These are phyloP conservation scores for Oreochromis grahami DNA, from an alignment of 2,797 vertebrate species.

Conservation along the genomic window DNA sequence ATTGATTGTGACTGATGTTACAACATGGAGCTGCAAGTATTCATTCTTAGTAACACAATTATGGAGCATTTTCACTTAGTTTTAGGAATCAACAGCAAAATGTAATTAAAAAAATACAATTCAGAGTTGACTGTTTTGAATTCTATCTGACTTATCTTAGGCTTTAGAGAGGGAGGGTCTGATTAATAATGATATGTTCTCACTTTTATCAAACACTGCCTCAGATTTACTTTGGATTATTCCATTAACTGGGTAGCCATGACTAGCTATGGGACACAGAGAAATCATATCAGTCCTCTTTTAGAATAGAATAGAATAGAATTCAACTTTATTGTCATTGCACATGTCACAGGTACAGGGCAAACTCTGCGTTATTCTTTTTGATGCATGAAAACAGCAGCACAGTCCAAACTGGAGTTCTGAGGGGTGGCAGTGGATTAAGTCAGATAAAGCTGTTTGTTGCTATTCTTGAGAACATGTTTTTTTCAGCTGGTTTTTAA, in stretches of 20 bases:
- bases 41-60: not conserved
- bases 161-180: accelerated
- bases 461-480: not conserved
- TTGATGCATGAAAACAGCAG: no score
- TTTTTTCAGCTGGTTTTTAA: not conserved
- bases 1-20: not conserved
- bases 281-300: accelerated
- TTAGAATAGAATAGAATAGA: no score
- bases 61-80: not conserved
- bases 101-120: not conserved
- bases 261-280: accelerated
- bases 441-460: not conserved
- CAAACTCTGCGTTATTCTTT: no score
- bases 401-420: accelerated
- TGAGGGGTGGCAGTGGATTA: not conserved
- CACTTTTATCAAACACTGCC: accelerated
- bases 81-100: accelerated
- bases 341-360: no score
- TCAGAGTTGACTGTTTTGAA: accelerated
- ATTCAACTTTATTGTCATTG: no score
- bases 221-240: not conserved
- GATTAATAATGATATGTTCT: accelerated
- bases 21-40: not conserved
- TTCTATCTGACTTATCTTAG: accelerated
- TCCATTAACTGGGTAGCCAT: accelerated